Conservation (phyloP, 2,113 vertebrate genomes). For the Himantopus leucocephalus region DNA sequence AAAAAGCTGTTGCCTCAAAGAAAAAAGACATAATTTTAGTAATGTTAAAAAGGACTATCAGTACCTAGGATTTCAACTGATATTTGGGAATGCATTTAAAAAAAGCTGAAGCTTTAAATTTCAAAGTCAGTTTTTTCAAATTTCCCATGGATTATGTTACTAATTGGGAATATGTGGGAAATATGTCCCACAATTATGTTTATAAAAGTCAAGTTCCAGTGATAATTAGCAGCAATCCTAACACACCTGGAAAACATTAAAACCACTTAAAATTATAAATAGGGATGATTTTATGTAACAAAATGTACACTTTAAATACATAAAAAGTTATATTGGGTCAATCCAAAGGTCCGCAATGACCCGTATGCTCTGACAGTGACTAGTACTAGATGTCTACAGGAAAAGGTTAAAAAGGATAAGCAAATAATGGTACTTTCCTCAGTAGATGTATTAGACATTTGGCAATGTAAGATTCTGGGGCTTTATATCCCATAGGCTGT, state of each 20-base stretch:
- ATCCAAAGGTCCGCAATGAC: not conserved
- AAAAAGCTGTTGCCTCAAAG: not conserved
- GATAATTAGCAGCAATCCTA: constrained; percentile 45
- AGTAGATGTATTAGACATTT: not conserved
- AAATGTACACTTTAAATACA: not conserved
- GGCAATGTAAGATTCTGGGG: fast-evolving
- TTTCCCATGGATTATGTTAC: constrained; percentile 55
- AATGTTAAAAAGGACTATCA: not conserved
- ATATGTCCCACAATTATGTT: constrained; percentile 61
- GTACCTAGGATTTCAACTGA: not conserved
- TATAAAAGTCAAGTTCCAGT: constrained; percentile 22
- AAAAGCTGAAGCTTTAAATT: constrained; percentile 58
- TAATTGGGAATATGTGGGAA: constrained; percentile 63
- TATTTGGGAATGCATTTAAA: not conserved
- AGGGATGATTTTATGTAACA: constrained; percentile 3
- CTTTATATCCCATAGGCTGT: not conserved
- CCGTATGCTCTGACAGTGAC: fast-evolving
- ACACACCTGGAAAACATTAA: constrained; percentile 39
- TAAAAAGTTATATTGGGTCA: not conserved
- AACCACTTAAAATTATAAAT: constrained; percentile 10
- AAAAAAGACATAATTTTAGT: not conserved
- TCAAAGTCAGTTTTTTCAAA: constrained; percentile 58
- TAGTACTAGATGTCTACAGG: not conserved
- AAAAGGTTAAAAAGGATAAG: not conserved
- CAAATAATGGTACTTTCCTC: not conserved